Percentiles rank a stretch among this genome's conserved stretches.
phyloP scores from a whole-genome alignment of 2,888 invertebrate species.

The Druceiella hillmani region DNA sequence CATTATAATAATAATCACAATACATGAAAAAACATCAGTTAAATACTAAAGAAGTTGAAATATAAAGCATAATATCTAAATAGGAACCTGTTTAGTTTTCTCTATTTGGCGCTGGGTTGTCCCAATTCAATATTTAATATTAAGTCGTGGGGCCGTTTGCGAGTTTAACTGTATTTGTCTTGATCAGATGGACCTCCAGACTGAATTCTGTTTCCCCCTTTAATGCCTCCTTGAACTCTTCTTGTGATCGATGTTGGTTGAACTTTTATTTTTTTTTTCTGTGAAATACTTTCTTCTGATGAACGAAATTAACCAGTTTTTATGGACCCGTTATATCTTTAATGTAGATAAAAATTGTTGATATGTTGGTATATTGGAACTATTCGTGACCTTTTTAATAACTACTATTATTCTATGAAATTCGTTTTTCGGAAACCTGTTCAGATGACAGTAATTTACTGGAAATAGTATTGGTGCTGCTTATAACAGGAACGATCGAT shows the following conservation, averaged over 20 bases:
- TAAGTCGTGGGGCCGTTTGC: not conserved
- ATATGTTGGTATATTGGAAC: not conserved
- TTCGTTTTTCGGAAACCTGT: constrained; percentile 2
- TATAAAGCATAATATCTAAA: too few species aligned
- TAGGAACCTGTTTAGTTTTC: too few species aligned
- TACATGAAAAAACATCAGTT: too few species aligned
- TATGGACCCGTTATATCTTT: not conserved
- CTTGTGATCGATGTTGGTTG: constrained; percentile 2
- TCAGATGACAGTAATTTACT: constrained; percentile 4
- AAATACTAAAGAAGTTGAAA: too few species aligned
- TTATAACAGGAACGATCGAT: too few species aligned
- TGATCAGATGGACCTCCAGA: not conserved
- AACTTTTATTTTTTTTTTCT: constrained; percentile 1
- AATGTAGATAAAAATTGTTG: not conserved
- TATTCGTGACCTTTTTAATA: constrained; percentile 1
- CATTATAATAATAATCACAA: too few species aligned
- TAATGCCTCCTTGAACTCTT: constrained; percentile 6
- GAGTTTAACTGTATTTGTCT: constrained; percentile 1
- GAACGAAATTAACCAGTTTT: constrained; percentile 4
- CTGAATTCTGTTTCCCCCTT: constrained; percentile 4
- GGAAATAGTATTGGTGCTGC: too few species aligned
- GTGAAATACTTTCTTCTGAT: too few species aligned
- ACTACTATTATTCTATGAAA: constrained; percentile 5
- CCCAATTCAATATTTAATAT: constrained; percentile 2
- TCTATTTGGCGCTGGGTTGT: too few species aligned